Evolutionary conservation across 2,797 vertebrate genomes (phyloP).

Genomic region (Thripadectes ignobilis): DNA sequence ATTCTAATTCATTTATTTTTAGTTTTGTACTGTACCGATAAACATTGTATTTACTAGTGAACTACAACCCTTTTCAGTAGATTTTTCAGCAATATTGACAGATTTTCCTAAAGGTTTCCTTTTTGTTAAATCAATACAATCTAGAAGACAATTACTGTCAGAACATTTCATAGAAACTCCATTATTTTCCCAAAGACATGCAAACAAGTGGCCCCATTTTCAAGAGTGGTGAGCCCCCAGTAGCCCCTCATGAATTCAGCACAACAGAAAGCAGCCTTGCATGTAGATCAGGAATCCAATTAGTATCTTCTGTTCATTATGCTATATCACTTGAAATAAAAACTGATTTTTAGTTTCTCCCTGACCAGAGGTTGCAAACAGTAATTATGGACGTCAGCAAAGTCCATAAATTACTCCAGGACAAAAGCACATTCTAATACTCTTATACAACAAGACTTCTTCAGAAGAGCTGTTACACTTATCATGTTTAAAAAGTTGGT

Average conservation of each 20-base stretch:
- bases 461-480: background rate
- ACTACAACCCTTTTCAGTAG: background rate
- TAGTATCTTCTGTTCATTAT: background rate
- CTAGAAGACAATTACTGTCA: background rate
- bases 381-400: background rate
- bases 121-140: background rate
- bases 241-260: background rate
- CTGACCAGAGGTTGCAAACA: background rate
- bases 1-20: background rate
- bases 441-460: background rate
- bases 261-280: background rate
- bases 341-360: background rate
- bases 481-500: background rate
- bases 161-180: background rate
- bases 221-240: background rate
- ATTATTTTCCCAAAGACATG: background rate
- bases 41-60: background rate
- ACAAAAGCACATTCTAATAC: background rate
- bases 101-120: background rate
- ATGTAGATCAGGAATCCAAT: background rate
- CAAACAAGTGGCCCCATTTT: background rate
- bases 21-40: background rate
- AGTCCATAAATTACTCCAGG: background rate
- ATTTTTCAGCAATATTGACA: background rate
- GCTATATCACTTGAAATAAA: background rate